These are phyloP conservation scores for Macquaria australasica DNA, from an alignment of 2,113 vertebrate genomes.

Conservation along the genomic window DNA sequence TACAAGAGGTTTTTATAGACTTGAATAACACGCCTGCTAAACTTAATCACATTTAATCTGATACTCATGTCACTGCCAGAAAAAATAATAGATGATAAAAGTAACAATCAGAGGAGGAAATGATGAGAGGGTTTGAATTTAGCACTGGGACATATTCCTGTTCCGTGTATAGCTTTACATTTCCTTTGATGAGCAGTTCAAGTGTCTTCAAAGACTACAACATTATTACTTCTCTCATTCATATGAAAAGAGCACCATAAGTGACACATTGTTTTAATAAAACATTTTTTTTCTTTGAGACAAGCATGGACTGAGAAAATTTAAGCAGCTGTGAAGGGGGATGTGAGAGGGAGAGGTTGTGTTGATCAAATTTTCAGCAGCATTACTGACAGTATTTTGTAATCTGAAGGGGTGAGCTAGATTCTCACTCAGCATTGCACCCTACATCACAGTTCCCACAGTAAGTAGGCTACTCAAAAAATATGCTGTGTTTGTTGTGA, in stretches of 20 bases:
- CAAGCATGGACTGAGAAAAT: background rate
- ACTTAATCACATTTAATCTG: conserved; percentile 77
- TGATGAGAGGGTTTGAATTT: conserved; percentile 49
- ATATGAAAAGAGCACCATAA: conserved; percentile 41
- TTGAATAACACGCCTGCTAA: conserved; percentile 70
- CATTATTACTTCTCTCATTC: conserved; percentile 40
- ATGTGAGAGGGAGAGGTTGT: background rate
- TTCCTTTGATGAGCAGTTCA: conserved; percentile 52
- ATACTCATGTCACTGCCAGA: conserved; percentile 58
- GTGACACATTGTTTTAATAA: conserved; percentile 68
- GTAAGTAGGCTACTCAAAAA: conserved; percentile 35
- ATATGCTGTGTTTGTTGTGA: conserved; percentile 51
- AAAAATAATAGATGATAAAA: conserved; percentile 76
- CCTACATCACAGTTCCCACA: conserved; percentile 34
- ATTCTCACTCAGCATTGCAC: conserved; percentile 14
- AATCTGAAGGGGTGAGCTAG: conserved; percentile 21
- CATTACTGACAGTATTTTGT: conserved; percentile 19
- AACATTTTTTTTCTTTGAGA: conserved; percentile 22
- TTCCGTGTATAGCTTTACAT: conserved; percentile 43
- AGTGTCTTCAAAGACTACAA: conserved; percentile 63
- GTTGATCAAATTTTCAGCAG: conserved; percentile 42
- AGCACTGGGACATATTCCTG: conserved; percentile 37
- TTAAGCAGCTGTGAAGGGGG: conserved; percentile 18
- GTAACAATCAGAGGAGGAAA: conserved; percentile 75
- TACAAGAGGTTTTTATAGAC: conserved; percentile 69